Percentiles rank a stretch among this genome's conserved stretches.
Evolutionary conservation across 2,888 invertebrate genomes (phyloP).

Genomic region (Clostera curtula): DNA sequence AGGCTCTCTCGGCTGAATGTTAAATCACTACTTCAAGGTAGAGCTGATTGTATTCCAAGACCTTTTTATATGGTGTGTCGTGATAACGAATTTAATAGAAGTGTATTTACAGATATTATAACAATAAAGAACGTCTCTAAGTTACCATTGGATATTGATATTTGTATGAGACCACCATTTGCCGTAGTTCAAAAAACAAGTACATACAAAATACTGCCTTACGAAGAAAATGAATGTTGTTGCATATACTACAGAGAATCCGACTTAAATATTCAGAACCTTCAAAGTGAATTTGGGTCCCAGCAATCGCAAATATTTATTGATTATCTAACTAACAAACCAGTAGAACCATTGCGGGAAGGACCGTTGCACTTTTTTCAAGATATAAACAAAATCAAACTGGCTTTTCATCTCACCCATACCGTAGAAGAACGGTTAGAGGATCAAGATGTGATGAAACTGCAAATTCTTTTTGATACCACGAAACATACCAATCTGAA

Average conservation of each 20-base stretch:
- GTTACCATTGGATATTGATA: slow-evolving; percentile 60
- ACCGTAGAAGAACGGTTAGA: slow-evolving; percentile 50
- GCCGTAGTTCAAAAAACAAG: slow-evolving; percentile 49
- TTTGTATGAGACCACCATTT: slow-evolving; percentile 68
- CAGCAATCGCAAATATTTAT: slow-evolving; percentile 41
- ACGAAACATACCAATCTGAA: slow-evolving; percentile 54
- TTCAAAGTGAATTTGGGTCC: slow-evolving; percentile 34
- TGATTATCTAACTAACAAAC: slow-evolving; percentile 53
- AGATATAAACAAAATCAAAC: slow-evolving; percentile 62
- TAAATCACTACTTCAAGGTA: slow-evolving; percentile 1
- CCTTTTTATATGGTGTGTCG: too few relatives aligned
- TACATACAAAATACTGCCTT: slow-evolving; percentile 45
- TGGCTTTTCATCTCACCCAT: slow-evolving; percentile 54
- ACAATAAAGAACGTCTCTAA: slow-evolving; percentile 71
- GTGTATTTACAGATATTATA: slow-evolving; percentile 60
- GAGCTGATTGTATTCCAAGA: too few relatives aligned
- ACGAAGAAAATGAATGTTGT: slow-evolving; percentile 50
- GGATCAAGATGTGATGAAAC: slow-evolving; percentile 60
- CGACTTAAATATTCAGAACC: slow-evolving; percentile 45
- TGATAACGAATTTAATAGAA: too few relatives aligned
- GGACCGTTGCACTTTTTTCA: slow-evolving; percentile 54
- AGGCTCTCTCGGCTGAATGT: too few relatives aligned
- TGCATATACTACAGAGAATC: slow-evolving; percentile 52
- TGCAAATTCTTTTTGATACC: slow-evolving; percentile 62
- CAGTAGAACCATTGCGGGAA: slow-evolving; percentile 44